These are phyloP conservation scores for Torymus texanus DNA, from an alignment of 2,888 invertebrate genomes.

Conservation along the genomic window DNA sequence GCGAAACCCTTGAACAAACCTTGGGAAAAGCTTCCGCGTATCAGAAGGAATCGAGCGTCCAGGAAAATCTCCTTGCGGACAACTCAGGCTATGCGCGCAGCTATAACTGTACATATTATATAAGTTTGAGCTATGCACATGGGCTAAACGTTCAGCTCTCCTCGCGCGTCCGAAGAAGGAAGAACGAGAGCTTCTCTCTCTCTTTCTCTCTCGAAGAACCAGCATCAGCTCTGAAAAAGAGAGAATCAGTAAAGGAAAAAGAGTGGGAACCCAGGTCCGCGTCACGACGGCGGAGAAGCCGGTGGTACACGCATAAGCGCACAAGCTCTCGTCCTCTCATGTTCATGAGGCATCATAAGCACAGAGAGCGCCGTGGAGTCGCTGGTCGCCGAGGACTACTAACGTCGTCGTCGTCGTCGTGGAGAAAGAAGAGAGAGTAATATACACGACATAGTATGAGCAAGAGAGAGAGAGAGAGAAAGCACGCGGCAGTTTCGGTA, in stretches of 20 bases:
- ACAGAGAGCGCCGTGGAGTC: not conserved
- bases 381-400: conserved; percentile 20
- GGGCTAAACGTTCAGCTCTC: conserved; percentile 64
- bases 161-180: not conserved
- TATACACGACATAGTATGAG: conserved; percentile 8
- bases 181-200: not conserved
- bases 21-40: conserved; percentile 19
- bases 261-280: conserved; percentile 62
- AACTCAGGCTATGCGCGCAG: conserved; percentile 56
- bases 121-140: conserved; percentile 70
- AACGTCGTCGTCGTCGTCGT: conserved; percentile 17
- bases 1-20: not conserved
- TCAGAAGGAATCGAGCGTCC: conserved; percentile 21
- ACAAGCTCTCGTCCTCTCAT: no score
- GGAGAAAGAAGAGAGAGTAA: conserved; percentile 40
- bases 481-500: conserved; percentile 56
- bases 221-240: conserved; percentile 42
- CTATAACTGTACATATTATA: conserved; percentile 68
- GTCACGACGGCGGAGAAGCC: conserved; percentile 58
- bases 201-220: conserved; percentile 41
- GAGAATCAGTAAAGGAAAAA: conserved; percentile 42
- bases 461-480: conserved; percentile 53
- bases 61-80: conserved; percentile 52
- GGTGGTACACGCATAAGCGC: not conserved
- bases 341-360: not conserved